These are phyloP conservation scores for Ceyx melanurus DNA, from an alignment of 2,113 vertebrate genomes.

Conservation along the genomic window DNA sequence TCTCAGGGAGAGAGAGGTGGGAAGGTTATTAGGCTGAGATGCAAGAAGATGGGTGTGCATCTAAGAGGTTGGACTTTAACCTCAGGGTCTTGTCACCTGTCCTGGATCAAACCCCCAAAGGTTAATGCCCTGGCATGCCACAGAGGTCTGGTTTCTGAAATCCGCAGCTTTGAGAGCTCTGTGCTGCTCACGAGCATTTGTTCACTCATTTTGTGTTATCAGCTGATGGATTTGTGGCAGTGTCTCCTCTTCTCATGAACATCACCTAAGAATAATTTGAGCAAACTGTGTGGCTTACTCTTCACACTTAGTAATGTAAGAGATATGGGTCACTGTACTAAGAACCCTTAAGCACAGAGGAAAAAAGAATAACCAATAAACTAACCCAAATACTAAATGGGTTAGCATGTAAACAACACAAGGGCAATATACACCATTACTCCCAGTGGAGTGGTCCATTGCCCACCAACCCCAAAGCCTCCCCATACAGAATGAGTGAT, in stretches of 20 bases:
- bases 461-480: not conserved
- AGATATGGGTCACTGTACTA: not conserved
- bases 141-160: not conserved
- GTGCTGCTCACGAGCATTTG: not conserved
- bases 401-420: not conserved
- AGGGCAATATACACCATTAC: not conserved
- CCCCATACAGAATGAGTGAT: not conserved
- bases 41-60: not conserved
- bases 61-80: not conserved
- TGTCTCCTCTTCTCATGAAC: not conserved
- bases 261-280: not conserved
- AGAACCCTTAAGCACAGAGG: not conserved
- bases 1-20: not conserved
- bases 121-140: rapidly evolving
- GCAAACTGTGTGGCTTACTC: not conserved
- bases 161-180: not conserved
- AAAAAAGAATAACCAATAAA: not conserved
- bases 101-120: not conserved
- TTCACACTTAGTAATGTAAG: not conserved
- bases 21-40: not conserved
- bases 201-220: not conserved
- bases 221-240: not conserved
- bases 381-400: not conserved
- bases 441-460: not conserved
- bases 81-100: not conserved